Conservation (phyloP, 2,113 vertebrate genomes). For the Colaptes auratus region DNA sequence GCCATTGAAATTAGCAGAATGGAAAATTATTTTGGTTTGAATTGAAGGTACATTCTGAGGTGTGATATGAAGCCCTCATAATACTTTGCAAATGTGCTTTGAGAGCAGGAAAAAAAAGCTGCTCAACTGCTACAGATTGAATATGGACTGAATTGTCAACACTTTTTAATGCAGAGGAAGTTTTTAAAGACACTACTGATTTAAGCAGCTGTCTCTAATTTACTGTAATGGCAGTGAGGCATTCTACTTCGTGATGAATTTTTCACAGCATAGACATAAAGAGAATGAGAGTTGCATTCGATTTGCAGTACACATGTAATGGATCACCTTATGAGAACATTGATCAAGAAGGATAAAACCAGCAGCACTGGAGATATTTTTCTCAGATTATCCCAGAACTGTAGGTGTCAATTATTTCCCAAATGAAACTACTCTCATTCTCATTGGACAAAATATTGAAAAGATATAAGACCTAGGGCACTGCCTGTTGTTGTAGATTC, state of each 20-base stretch:
- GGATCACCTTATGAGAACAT: conserved; percentile 80
- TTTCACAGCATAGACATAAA: neutral
- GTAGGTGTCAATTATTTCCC: conserved; percentile 83
- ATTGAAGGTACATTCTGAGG: neutral
- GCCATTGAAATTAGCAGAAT: neutral
- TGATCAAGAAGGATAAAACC: conserved; percentile 70
- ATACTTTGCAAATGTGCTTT: neutral
- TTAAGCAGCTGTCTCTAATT: neutral
- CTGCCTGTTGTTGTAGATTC: conserved; percentile 56
- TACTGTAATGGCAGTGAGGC: neutral
- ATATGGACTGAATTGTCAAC: neutral
- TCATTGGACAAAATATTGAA: conserved; percentile 80
- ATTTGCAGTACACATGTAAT: conserved; percentile 81
- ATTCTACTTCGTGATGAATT: neutral
- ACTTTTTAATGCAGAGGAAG: neutral
- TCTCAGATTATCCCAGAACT: conserved; percentile 82
- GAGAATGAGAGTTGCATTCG: neutral
- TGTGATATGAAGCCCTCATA: neutral
- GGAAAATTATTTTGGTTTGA: neutral
- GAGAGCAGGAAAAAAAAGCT: neutral
- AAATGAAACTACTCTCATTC: conserved; percentile 76
- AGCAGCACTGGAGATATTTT: conserved; percentile 84
- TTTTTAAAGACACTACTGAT: neutral
- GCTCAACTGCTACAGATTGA: neutral
- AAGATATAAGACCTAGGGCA: conserved; percentile 79